Percentiles rank a stretch among this genome's conserved stretches.
Evolutionary conservation across 2,113 vertebrate genomes (phyloP).

Genomic region (Chaenocephalus aceratus): DNA sequence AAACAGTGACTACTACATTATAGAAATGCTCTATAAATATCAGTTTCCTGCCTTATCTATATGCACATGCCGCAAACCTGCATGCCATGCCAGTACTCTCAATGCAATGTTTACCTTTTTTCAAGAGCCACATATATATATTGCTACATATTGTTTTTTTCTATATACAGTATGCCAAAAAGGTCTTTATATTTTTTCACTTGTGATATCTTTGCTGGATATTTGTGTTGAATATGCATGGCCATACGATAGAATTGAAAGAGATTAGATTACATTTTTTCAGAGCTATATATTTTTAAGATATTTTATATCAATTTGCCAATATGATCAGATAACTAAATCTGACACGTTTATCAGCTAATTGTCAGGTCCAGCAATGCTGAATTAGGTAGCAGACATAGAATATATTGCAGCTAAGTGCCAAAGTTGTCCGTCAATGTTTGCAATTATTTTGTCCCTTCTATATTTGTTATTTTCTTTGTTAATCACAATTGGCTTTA

Average conservation of each 20-base stretch:
- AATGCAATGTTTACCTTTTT: constrained; percentile 44
- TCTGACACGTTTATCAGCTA: constrained; percentile 25
- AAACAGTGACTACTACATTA: neutral
- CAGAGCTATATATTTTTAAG: constrained; percentile 63
- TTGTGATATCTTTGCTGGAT: constrained; percentile 19
- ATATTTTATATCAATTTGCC: constrained; percentile 40
- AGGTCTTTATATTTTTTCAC: constrained; percentile 57
- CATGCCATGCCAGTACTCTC: constrained; percentile 61
- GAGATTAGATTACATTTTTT: constrained; percentile 2
- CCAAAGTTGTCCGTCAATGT: constrained; percentile 47
- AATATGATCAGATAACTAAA: constrained; percentile 37
- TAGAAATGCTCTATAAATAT: constrained; percentile 26
- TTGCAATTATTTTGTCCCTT: constrained; percentile 31
- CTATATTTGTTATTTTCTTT: constrained; percentile 12
- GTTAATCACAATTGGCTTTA: neutral
- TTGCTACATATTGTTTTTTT: constrained; percentile 42
- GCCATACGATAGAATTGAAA: constrained; percentile 32
- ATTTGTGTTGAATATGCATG: constrained; percentile 24
- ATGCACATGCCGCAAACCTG: constrained; percentile 44
- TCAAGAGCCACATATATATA: constrained; percentile 21
- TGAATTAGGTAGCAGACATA: constrained; percentile 20
- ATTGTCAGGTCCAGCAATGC: constrained; percentile 21
- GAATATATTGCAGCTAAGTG: constrained; percentile 41
- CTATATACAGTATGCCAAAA: constrained; percentile 26
- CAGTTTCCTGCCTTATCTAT: constrained; percentile 30